Conservation (phyloP, 2,888 invertebrate genomes). For the Girardia tigrina region DNA sequence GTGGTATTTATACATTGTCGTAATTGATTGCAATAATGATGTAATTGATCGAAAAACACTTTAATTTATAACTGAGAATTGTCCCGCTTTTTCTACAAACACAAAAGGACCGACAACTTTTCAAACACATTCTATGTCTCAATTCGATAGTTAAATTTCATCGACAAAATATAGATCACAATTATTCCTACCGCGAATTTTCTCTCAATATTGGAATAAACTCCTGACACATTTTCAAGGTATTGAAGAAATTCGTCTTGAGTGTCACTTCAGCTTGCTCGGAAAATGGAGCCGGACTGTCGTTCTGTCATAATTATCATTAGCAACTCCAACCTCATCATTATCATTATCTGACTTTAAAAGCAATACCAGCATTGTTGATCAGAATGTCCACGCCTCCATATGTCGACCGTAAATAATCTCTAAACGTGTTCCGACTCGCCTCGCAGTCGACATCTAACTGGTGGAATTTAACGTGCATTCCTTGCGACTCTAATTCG, state of each 20-base stretch:
- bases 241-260: not conserved
- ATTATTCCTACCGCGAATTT: not conserved
- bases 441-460: slow-evolving; percentile 43
- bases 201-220: not conserved
- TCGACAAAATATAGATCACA: too few relatives aligned
- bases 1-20: too few relatives aligned
- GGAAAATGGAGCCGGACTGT: not conserved
- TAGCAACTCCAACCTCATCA: too few relatives aligned
- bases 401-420: slow-evolving; percentile 56
- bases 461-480: slow-evolving; percentile 38
- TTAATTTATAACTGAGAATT: too few relatives aligned
- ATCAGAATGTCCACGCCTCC: slow-evolving; percentile 59
- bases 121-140: too few relatives aligned
- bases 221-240: not conserved
- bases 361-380: slow-evolving; percentile 47
- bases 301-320: too few relatives aligned
- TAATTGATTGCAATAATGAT: too few relatives aligned
- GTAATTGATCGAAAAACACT: too few relatives aligned
- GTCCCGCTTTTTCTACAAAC: too few relatives aligned
- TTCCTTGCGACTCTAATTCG: slow-evolving; percentile 29
- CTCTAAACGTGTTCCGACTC: slow-evolving; percentile 56
- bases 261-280: not conserved
- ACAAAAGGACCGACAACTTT: too few relatives aligned
- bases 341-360: too few relatives aligned
- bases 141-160: too few relatives aligned